Percentiles rank a stretch among this genome's conserved stretches.
These are phyloP conservation scores for Loxodonta africana DNA, from an alignment of 2,113 vertebrate genomes.

Conservation along the genomic window DNA sequence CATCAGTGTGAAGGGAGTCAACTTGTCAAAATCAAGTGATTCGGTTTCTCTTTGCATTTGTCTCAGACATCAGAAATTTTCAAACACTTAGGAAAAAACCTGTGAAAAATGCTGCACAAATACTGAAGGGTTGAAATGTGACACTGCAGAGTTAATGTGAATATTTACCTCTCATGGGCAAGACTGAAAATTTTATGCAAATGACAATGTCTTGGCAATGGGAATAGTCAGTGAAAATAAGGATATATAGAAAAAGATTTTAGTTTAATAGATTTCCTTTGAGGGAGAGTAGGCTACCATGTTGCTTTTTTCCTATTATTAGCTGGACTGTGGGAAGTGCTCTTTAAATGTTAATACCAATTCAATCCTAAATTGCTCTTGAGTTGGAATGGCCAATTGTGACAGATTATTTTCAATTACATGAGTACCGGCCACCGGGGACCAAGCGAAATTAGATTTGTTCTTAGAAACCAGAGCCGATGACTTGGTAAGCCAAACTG, in stretches of 20 bases:
- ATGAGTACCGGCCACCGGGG: conserved; percentile 74
- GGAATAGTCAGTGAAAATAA: not conserved
- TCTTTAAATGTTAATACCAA: conserved; percentile 60
- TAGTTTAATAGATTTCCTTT: conserved; percentile 4
- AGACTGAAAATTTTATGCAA: conserved; percentile 1
- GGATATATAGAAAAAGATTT: not conserved
- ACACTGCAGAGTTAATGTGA: not conserved
- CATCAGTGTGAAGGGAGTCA: not conserved
- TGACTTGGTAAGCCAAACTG: conserved; percentile 69
- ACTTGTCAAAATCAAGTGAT: conserved; percentile 50
- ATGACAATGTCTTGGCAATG: not conserved
- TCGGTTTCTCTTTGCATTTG: conserved; percentile 16
- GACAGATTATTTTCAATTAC: conserved; percentile 79
- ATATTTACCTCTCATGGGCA: not conserved
- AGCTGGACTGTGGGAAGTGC: conserved; percentile 42
- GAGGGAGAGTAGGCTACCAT: not conserved
- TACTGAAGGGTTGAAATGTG: not conserved
- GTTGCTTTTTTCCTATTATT: conserved; percentile 25
- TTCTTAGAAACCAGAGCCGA: conserved; percentile 69
- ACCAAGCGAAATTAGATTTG: conserved; percentile 82
- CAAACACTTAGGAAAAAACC: conserved; percentile 24
- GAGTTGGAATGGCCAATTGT: conserved; percentile 64
- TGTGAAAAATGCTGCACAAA: not conserved
- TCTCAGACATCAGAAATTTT: conserved; percentile 10
- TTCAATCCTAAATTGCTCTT: conserved; percentile 72